Conservation (phyloP, 2,113 vertebrate species). For the Cercopithecus mona region DNA sequence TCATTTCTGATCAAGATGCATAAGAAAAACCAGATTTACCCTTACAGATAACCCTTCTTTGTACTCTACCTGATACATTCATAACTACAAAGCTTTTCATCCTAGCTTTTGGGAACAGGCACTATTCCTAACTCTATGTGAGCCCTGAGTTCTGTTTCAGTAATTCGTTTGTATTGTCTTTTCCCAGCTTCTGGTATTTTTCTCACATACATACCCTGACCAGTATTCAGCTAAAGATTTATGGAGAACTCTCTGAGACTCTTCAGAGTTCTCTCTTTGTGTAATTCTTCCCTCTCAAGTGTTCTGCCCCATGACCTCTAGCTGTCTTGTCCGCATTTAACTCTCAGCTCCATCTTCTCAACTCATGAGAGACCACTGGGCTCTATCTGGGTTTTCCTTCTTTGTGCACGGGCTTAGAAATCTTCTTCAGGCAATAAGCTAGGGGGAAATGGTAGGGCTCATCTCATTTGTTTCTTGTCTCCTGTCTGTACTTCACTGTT, state of each 20-base stretch:
- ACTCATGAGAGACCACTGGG: not conserved
- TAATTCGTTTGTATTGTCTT: not conserved
- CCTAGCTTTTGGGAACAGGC: not conserved
- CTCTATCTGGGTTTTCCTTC: not conserved
- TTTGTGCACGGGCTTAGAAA: not conserved
- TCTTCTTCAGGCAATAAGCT: not conserved
- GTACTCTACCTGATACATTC: not conserved
- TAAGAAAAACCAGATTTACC: not conserved
- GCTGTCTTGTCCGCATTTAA: not conserved
- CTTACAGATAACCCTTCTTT: not conserved
- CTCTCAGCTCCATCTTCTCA: not conserved
- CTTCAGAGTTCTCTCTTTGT: not conserved
- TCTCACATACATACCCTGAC: not conserved
- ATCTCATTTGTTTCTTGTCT: not conserved
- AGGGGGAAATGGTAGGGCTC: not conserved
- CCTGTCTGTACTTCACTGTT: not conserved
- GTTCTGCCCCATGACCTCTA: not conserved
- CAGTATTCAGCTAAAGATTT: not conserved
- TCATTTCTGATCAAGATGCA: not conserved
- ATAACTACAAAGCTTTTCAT: not conserved
- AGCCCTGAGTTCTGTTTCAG: not conserved
- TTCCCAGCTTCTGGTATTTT: not conserved
- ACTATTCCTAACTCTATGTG: not conserved
- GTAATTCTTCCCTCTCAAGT: not conserved
- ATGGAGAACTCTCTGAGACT: not conserved